These are phyloP conservation scores for Pollicipes pollicipes DNA, from an alignment of 1,140 invertebrate species.

Conservation along the genomic window DNA sequence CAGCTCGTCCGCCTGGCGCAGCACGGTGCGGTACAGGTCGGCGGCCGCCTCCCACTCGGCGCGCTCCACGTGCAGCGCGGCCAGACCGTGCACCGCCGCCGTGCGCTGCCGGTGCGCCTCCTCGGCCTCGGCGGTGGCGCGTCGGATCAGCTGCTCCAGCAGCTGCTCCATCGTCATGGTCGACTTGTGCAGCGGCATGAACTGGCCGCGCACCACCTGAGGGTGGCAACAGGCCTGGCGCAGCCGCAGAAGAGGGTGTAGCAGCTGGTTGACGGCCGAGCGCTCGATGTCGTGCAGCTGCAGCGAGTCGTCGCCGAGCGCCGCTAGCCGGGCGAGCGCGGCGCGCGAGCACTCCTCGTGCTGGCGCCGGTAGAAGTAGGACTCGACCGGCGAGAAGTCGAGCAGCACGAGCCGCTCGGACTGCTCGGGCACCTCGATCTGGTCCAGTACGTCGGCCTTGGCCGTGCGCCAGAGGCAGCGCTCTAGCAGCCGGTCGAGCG, in stretches of 20 bases:
- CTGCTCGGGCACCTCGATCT: constrained; percentile 27
- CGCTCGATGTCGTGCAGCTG: constrained; percentile 29
- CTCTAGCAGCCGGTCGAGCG: constrained; percentile 35
- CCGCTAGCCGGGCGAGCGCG: constrained; percentile 25
- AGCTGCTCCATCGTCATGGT: constrained; percentile 50
- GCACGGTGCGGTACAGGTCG: constrained; percentile 39
- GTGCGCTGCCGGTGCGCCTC: constrained; percentile 42
- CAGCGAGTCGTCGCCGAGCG: constrained; percentile 21
- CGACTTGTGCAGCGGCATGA: constrained; percentile 35
- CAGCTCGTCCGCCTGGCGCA: constrained; percentile 36
- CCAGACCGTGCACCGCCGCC: constrained; percentile 44
- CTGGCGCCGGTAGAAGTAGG: constrained; percentile 38
- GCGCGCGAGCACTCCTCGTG: constrained; percentile 28
- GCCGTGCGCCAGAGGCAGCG: constrained; percentile 48
- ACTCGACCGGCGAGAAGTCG: constrained; percentile 39
- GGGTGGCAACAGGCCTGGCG: constrained; percentile 56
- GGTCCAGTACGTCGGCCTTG: constrained; percentile 43
- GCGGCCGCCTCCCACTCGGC: constrained; percentile 36
- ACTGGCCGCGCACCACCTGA: constrained; percentile 39
- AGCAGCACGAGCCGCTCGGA: constrained; percentile 31
- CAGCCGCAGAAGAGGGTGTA: constrained; percentile 44
- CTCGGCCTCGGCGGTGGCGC: constrained; percentile 43
- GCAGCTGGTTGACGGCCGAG: constrained; percentile 30
- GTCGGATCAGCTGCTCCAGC: constrained; percentile 42
- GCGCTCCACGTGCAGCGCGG: constrained; percentile 41